These are phyloP conservation scores for Clistopyga incitator DNA, from an alignment of 2,888 invertebrate genomes.

Conservation along the genomic window DNA sequence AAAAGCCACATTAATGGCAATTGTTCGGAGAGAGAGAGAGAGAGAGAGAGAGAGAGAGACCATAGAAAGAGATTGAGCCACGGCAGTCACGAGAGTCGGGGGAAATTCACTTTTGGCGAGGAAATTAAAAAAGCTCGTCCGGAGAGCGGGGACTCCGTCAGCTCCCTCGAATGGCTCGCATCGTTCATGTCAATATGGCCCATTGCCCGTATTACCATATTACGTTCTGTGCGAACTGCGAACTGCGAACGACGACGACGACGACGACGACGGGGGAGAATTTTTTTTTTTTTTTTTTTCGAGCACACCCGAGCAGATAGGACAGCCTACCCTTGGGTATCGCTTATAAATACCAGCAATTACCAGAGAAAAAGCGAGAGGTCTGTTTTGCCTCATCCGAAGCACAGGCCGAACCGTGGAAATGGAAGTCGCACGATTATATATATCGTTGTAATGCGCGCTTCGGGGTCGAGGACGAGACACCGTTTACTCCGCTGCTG, in stretches of 20 bases:
- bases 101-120: slow-evolving; percentile 84
- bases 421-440: slow-evolving; percentile 60
- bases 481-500: slow-evolving; percentile 13
- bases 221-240: slow-evolving; percentile 75
- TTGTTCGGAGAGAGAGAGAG: slow-evolving; percentile 32
- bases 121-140: slow-evolving; percentile 84
- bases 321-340: slow-evolving; percentile 74
- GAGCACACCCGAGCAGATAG: slow-evolving; percentile 43
- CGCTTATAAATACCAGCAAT: slow-evolving; percentile 84
- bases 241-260: slow-evolving; percentile 68
- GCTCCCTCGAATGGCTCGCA: slow-evolving; percentile 82
- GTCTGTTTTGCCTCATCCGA: slow-evolving; percentile 62
- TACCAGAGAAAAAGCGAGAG: slow-evolving; percentile 77
- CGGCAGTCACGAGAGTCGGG: slow-evolving; percentile 52
- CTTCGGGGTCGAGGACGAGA: slow-evolving; percentile 42
- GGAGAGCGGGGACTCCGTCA: slow-evolving; percentile 70
- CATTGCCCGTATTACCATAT: slow-evolving; percentile 84
- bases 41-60: slow-evolving; percentile 14
- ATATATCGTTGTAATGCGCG: slow-evolving; percentile 43
- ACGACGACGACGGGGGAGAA: no score
- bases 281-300: no score
- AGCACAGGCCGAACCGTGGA: slow-evolving; percentile 54
- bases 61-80: slow-evolving; percentile 59
- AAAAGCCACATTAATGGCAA: slow-evolving; percentile 43
- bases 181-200: slow-evolving; percentile 84